Evolutionary conservation across 2,113 vertebrate genomes (phyloP).

Genomic region (Anser brachyrhynchus): DNA sequence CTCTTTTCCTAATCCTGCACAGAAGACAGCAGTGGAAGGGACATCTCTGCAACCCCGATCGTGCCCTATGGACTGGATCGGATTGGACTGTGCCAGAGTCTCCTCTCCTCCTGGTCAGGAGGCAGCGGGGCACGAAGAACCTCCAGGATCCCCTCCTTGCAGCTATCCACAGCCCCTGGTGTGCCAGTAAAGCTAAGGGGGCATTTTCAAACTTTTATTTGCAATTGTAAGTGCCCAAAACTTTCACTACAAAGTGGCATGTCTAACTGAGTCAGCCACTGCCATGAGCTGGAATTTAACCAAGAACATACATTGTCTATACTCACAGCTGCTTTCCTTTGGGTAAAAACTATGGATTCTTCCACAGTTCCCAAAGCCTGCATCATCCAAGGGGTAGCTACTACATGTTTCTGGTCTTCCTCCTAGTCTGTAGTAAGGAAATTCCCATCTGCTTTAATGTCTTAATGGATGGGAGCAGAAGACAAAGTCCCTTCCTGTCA

Average conservation of each 20-base stretch:
- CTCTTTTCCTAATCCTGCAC: background rate
- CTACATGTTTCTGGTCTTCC: background rate
- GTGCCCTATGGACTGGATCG: background rate
- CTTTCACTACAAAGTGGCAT: background rate
- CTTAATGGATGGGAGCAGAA: background rate
- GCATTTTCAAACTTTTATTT: background rate
- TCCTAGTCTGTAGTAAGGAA: background rate
- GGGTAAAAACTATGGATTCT: background rate
- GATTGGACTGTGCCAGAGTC: accelerated
- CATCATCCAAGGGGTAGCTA: background rate
- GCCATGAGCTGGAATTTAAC: background rate
- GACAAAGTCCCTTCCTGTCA: background rate
- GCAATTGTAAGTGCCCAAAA: background rate
- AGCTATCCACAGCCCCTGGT: background rate
- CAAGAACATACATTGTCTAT: background rate
- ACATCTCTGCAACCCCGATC: background rate
- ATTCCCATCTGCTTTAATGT: background rate
- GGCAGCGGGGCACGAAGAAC: background rate
- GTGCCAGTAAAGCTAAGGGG: background rate
- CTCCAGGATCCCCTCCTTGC: background rate
- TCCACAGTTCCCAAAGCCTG: background rate
- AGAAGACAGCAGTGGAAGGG: background rate
- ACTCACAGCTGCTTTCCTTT: background rate
- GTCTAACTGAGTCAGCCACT: background rate
- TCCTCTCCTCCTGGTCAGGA: background rate